Conservation (phyloP, 2,888 invertebrate genomes). For the Gisinianus flammeolus region DNA sequence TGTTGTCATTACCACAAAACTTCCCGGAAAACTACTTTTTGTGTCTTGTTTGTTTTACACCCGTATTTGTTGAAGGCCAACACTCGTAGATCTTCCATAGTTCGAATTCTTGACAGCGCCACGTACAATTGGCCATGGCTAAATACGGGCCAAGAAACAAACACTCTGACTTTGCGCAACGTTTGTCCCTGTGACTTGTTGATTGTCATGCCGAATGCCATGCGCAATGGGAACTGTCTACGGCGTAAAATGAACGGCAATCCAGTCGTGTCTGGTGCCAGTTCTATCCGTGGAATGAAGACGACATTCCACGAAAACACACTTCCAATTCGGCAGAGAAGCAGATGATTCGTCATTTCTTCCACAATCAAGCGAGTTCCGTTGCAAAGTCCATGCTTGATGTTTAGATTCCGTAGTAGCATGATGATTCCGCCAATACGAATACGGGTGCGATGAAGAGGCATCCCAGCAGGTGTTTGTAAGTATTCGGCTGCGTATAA, state of each 20-base stretch:
- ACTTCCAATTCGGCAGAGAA: conserved; percentile 25
- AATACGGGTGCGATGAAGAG: conserved; percentile 52
- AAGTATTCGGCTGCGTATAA: conserved; percentile 52
- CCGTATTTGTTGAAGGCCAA: neutral
- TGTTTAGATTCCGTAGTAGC: conserved; percentile 51
- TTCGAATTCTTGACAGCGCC: conserved; percentile 43
- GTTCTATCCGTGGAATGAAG: conserved; percentile 48
- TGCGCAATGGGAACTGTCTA: conserved; percentile 58
- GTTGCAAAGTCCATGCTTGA: conserved; percentile 46
- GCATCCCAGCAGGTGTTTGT: conserved; percentile 53
- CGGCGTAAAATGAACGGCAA: conserved; percentile 52
- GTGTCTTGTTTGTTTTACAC: neutral
- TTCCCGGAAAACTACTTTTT: neutral
- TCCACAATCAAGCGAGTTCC: conserved; percentile 50
- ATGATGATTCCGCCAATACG: conserved; percentile 55
- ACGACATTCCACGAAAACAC: conserved; percentile 5
- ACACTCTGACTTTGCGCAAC: conserved; percentile 51
- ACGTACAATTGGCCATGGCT: conserved; percentile 49
- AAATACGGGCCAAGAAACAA: conserved; percentile 46
- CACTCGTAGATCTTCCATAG: neutral
- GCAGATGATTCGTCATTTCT: neutral
- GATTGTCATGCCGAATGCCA: conserved; percentile 59
- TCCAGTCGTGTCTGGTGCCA: conserved; percentile 29
- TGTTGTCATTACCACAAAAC: too few relatives aligned
- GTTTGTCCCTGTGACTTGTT: conserved; percentile 60